Base-by-base conservation (phyloP, 2,113 vertebrate species). In the Lipophrys pholis region DNA sequence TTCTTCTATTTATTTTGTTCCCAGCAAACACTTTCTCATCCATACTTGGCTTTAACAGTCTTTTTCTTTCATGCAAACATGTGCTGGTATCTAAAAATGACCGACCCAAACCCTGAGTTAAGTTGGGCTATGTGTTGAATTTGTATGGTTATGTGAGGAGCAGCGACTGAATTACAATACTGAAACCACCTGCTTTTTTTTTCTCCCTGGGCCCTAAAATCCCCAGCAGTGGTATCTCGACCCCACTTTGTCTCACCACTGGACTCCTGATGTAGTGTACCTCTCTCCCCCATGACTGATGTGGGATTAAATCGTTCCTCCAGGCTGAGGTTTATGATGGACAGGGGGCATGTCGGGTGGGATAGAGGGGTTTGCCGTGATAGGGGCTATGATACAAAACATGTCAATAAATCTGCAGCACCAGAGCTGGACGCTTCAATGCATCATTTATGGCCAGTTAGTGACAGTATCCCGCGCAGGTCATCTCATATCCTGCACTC, bases 401-500 rank as follows among this genome's bases (percentile, higher is more conserved):
- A 85, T 76, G 88, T 83, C 87, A 80, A 83, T 87, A 89, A 89
- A 87, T 91, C 75, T 75, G 66, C 83, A 56, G 65, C 69, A 70
- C 56, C 14, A 16, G 56, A 50, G 58, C 64, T 64, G 55, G 67
- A 73, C 72, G 62, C 69, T 38, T 76, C 66, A 51, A 73, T 91
- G 74, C 78, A 90, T 91, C 83, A 89, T 92, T 90, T 76, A 91
- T 86, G 64, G 15, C 48, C 53, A 39, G 82, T 79, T 55, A 55
- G 75, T 68, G 78, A 76, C 76, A 76, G 69, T 78, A 56, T 80
- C 75, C 59, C 54, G 35, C 53, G 70, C 73, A 61, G 77, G 78
- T 81, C 81, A 82, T 80, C 81, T 87, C 82, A 81, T 89, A 86
- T 85, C 68, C 81, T 78, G 57, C 63, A 36, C 80, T 73, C 11